Evolutionary conservation across 2,888 invertebrate species (phyloP).

Genomic region (Calliphora vomitoria): DNA sequence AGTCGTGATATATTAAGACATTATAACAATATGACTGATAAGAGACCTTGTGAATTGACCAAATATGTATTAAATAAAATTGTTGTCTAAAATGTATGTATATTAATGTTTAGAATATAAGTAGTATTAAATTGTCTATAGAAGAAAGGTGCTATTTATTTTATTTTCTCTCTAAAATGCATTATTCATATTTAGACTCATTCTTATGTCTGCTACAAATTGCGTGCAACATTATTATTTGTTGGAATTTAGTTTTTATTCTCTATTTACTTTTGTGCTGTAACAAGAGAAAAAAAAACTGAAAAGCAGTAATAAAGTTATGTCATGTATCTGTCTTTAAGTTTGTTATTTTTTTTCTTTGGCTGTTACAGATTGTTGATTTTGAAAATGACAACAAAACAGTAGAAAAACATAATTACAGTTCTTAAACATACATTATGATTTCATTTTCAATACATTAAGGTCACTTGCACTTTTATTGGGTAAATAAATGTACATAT

Average conservation of each 20-base stretch:
- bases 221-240: slow-evolving; percentile 47
- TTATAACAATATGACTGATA: no score
- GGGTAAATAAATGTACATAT: background rate
- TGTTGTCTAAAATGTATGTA: background rate
- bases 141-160: background rate
- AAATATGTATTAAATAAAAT: no score
- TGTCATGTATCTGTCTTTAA: slow-evolving; percentile 69
- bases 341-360: slow-evolving; percentile 30
- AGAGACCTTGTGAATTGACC: no score
- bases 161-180: background rate
- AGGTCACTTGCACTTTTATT: slow-evolving; percentile 47
- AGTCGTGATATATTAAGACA: no score
- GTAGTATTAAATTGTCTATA: background rate
- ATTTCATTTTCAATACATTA: slow-evolving; percentile 16
- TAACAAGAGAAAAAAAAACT: background rate
- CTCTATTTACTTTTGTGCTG: background rate
- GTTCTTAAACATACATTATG: background rate
- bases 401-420: slow-evolving; percentile 27
- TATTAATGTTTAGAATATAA: background rate
- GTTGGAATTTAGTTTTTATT: background rate
- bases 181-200: background rate
- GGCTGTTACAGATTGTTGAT: slow-evolving; percentile 81
- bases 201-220: slow-evolving; percentile 26
- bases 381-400: slow-evolving; percentile 80
- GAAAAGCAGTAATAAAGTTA: slow-evolving; percentile 40